Evolutionary conservation across 2,888 invertebrate genomes (phyloP), one percentile per base, ranked within the genome.

Genomic region (Lasioglossum lativentre): DNA sequence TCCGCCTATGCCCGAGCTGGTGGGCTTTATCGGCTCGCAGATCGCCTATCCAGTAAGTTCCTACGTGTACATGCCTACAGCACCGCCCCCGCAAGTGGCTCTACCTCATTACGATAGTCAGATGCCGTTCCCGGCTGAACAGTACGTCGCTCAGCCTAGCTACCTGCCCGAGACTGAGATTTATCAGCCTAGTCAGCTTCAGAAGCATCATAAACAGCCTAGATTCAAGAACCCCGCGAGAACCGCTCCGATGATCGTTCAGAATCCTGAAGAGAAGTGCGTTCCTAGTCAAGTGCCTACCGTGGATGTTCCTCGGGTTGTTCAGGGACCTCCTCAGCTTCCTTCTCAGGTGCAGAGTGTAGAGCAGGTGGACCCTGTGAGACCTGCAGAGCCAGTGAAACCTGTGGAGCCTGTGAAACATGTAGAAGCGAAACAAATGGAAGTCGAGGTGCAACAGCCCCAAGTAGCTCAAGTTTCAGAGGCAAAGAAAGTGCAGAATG

Each of bases 1-100:
- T 83, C 96, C 95, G 5, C 95, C 95, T 2, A 94, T 96, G 76
- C 95, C 96, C 0, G 95, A 96, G 89, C 92, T 96, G 88, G 95
- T 96, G 12, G 96, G 95, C 45, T 96, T 96, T 86, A 96, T 96
- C 82, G 95, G 95, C 90, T 95, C 96, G 10, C 96, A 96, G 89
- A 93, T 96, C 82, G 96, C 95, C 30, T 96, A 96, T 90, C 95
- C 93, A 4, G 92, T 93, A 6, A 88, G 91, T 81, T 91, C 94
- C 2, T 94, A 93, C 75, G 92, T 93, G 47, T 95, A 94, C 78
- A 63, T 90, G 71, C 86, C 92, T 19, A 82, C 90, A 10, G 78
- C 91, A 75, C 93, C 92, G 14, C 90, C 91, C 74, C 93, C 92
- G 14, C 90, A 89, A 74, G 88, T 93, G 0, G 72, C 92, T 12